Percentiles rank a stretch among this genome's conserved stretches.
Conservation (phyloP, 2,888 invertebrate species). For the Sesia apiformis region DNA sequence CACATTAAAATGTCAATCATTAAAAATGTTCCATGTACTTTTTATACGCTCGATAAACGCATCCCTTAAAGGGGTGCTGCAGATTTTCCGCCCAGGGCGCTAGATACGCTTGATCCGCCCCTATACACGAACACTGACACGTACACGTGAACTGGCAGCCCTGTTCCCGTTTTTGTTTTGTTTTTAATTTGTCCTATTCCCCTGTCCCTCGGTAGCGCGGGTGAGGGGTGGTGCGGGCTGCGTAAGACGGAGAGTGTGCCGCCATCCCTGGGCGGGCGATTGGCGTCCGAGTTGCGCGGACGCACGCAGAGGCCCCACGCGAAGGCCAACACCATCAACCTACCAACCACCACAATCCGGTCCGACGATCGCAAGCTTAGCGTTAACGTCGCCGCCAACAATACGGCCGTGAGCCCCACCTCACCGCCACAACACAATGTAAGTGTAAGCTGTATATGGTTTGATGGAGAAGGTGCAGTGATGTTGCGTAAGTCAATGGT, state of each 20-base stretch:
- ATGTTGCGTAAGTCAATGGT: too few relatives aligned
- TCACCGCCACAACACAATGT: slow-evolving; percentile 27
- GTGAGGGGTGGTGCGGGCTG: slow-evolving; percentile 53
- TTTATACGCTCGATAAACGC: too few relatives aligned
- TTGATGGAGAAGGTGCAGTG: too few relatives aligned
- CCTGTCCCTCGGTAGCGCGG: slow-evolving; percentile 41
- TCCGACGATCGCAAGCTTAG: slow-evolving; percentile 11
- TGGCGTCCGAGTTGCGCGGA: slow-evolving; percentile 44
- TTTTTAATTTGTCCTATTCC: slow-evolving; percentile 33
- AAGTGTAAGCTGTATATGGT: background rate
- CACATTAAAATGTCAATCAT: too few relatives aligned
- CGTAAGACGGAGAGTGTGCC: slow-evolving; percentile 64
- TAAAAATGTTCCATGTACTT: too few relatives aligned
- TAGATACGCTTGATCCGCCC: too few relatives aligned
- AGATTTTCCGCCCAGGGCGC: too few relatives aligned
- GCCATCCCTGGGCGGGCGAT: slow-evolving; percentile 45
- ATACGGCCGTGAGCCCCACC: slow-evolving; percentile 43
- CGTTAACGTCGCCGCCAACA: slow-evolving; percentile 10
- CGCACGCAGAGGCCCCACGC: slow-evolving; percentile 59
- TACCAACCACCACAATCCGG: slow-evolving; percentile 55
- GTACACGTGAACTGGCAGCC: too few relatives aligned
- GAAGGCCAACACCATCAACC: slow-evolving; percentile 76
- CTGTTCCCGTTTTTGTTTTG: slow-evolving; percentile 24
- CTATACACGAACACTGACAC: too few relatives aligned
- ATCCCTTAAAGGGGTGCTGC: too few relatives aligned